Base-by-base conservation (phyloP, 2,888 invertebrate species). In the Drosophila villosipedis region DNA sequence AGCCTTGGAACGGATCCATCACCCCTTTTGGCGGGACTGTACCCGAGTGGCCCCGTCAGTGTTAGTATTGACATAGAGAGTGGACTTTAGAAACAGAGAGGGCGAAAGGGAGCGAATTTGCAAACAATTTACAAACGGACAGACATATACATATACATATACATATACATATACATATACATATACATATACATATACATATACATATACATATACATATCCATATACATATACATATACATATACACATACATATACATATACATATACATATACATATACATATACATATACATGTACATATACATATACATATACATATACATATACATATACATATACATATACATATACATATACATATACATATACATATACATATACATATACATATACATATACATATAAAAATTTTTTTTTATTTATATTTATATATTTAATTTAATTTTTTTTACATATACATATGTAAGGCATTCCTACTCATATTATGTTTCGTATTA, bases 401-500 rank as follows among this genome's bases (percentile, higher is more conserved):
- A 16, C 22, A 33, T 52, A 5, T 31, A 33, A 12, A 12, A 4
- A n/a, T 4, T 54, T 16, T 28, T 1, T 16, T 9, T 9, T 28
- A 9, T 35, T 22, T 33, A 10, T 5, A 25, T 5, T 10, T 33
- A 25, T 22, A 54, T 54, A 16, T 55, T 16, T 35, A 25, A 47
- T 47, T 47, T 47, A 28, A 37, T 19, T 28, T 19, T 28, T 19
- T 3, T 10, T 50, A 52, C 6, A 31, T 19, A 28, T 39, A n/a
- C 6, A 4, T 19, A 30, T 30, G 39, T 30, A 14, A 22, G 0
- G n/a, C 28, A 61, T 35, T 3, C 50, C 30, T 31, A 43, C n/a
- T 31, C 41, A 9, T 43, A 31, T 57, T 57, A 57, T 31, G 22
- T 31, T n/a, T 33, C 16, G 43, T 43, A 58, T 60, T 60, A 62